These are phyloP conservation scores for Osmerus eperlanus DNA, from an alignment of 2,113 vertebrate genomes.

Conservation along the genomic window DNA sequence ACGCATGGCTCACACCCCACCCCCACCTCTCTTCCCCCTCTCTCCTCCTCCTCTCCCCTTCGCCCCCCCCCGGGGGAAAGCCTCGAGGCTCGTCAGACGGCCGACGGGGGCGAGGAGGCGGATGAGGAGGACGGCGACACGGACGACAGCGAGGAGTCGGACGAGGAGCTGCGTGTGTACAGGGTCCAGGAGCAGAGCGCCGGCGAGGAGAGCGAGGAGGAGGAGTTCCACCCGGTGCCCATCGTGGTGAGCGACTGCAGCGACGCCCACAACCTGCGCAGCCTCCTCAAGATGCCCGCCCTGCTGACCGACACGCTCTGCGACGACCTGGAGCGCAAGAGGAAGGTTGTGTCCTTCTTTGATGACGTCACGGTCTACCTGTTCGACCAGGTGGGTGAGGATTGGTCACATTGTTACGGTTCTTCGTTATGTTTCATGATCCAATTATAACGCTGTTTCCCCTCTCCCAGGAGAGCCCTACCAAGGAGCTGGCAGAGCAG, in stretches of 20 bases:
- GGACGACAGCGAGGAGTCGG: conserved; percentile 89
- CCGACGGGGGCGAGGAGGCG: conserved; percentile 59
- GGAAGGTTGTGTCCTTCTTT: conserved; percentile 93
- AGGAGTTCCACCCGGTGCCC: conserved; percentile 75
- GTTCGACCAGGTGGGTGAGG: conserved; percentile 86
- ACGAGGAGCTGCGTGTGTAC: conserved; percentile 85
- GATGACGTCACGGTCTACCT: conserved; percentile 95
- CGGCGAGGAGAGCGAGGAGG: conserved; percentile 86
- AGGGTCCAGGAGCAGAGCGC: conserved; percentile 82
- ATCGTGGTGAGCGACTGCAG: conserved; percentile 88
- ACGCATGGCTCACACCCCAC: conserved; percentile 57
- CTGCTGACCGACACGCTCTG: conserved; percentile 62
- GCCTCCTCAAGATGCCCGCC: conserved; percentile 84
- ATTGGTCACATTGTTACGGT: background rate
- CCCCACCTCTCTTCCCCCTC: conserved; percentile 67
- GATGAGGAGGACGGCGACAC: conserved; percentile 84
- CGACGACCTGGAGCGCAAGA: conserved; percentile 80
- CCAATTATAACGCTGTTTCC: background rate
- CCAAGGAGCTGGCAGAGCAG: conserved; percentile 80
- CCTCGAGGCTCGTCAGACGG: conserved; percentile 12
- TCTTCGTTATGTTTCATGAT: no score
- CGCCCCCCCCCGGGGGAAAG: conserved; percentile 43
- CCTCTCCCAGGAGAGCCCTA: conserved; percentile 84
- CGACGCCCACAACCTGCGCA: conserved; percentile 80
- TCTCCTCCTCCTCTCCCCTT: conserved; percentile 44